These are phyloP conservation scores for Nemoura dubitans DNA, from an alignment of 2,888 invertebrate species.

Conservation along the genomic window DNA sequence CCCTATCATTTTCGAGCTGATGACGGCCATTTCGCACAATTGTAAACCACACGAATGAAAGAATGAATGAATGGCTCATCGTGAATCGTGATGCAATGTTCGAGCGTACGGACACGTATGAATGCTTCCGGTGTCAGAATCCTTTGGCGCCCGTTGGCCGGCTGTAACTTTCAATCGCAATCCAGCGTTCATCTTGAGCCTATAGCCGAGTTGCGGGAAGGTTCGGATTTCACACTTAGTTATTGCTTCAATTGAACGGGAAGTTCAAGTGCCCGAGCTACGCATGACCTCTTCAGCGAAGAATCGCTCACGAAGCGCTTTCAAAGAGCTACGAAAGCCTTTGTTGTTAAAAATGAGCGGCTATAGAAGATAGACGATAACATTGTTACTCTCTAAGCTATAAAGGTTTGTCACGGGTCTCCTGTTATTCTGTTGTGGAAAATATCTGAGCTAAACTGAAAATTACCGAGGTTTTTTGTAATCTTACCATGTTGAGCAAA, in stretches of 20 bases:
- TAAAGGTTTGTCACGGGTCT: background rate
- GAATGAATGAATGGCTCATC: slow-evolving; percentile 1
- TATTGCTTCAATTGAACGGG: background rate
- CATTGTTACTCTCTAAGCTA: background rate
- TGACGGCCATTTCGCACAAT: background rate
- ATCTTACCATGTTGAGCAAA: background rate
- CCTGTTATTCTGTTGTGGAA: background rate
- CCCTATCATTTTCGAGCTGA: background rate
- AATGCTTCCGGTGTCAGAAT: background rate
- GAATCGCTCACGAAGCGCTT: background rate
- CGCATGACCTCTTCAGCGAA: background rate
- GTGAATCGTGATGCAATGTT: background rate
- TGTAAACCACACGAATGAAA: background rate
- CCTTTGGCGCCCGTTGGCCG: background rate
- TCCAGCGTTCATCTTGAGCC: background rate
- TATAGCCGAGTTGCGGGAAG: background rate
- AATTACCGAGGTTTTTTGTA: background rate
- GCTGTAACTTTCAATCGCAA: background rate
- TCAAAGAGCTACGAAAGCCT: background rate
- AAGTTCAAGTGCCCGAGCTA: background rate
- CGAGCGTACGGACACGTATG: background rate
- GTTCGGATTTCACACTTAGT: background rate
- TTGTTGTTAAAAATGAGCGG: background rate
- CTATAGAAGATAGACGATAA: background rate
- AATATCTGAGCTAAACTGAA: background rate